A percentile compares a stretch with the other conserved stretches of the same genome.
These are phyloP conservation scores for Metellina segmentata DNA, from an alignment of 2,888 invertebrate genomes.

Conservation along the genomic window DNA sequence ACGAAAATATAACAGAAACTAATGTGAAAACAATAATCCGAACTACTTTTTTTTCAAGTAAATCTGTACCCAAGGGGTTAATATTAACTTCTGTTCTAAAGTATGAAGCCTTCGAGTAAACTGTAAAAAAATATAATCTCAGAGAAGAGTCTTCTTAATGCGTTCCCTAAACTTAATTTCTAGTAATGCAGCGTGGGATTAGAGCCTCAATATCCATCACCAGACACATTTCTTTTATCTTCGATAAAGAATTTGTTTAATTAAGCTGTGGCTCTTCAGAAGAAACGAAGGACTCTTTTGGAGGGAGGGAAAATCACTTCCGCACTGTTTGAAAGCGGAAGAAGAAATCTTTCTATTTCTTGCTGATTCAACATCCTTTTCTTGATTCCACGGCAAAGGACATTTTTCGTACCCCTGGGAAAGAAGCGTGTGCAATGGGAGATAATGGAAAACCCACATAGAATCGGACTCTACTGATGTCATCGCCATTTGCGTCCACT, in stretches of 20 bases:
- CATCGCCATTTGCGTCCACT: background rate
- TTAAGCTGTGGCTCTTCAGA: background rate
- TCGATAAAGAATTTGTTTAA: background rate
- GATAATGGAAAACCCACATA: background rate
- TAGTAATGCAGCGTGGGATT: background rate
- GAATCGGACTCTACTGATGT: background rate
- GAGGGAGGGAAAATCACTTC: background rate
- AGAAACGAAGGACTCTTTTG: background rate
- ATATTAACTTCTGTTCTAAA: too few relatives aligned
- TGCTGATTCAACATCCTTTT: background rate
- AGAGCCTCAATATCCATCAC: background rate
- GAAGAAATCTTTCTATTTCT: background rate
- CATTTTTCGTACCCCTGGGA: background rate
- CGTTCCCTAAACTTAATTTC: background rate
- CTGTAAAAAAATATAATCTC: too few relatives aligned
- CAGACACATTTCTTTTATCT: background rate
- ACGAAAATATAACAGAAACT: too few relatives aligned
- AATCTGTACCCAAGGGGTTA: too few relatives aligned
- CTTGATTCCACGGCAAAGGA: background rate
- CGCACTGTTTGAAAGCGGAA: background rate
- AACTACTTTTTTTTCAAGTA: too few relatives aligned
- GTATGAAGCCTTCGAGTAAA: too few relatives aligned
- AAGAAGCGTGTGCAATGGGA: background rate
- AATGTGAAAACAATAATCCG: too few relatives aligned
- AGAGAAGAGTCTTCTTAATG: too few relatives aligned